Percentiles rank a stretch among this genome's conserved stretches.
Evolutionary conservation across 2,888 invertebrate genomes (phyloP).

Genomic region (Cryptocephalus moraei): DNA sequence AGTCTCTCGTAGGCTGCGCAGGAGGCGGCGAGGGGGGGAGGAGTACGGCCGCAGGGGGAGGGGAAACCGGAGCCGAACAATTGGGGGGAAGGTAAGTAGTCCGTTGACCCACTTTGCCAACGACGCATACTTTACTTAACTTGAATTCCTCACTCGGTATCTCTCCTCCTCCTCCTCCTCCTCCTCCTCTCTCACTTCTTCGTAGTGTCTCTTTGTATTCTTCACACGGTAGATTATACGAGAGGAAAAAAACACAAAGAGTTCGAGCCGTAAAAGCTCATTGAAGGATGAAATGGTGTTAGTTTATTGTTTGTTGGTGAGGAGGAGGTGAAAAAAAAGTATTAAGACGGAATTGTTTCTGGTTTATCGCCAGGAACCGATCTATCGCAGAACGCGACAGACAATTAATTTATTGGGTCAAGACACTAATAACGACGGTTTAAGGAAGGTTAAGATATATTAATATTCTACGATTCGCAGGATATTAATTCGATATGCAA

Average conservation of each 20-base stretch:
- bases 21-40: constrained; percentile 21
- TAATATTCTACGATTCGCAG: no score
- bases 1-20: constrained; percentile 24
- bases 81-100: constrained; percentile 26
- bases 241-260: constrained; percentile 1
- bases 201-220: constrained; percentile 11
- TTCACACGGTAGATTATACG: not conserved
- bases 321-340: no score
- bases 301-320: no score
- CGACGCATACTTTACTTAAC: constrained; percentile 25
- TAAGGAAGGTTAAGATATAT: no score
- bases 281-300: not conserved
- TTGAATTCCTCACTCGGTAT: constrained; percentile 3
- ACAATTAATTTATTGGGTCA: no score
- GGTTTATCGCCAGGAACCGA: no score
- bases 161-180: not conserved
- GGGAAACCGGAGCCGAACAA: not conserved
- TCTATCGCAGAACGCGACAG: no score
- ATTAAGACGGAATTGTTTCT: no score
- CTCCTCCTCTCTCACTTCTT: constrained; percentile 4
- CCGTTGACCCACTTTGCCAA: constrained; percentile 34
- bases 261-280: constrained; percentile 2
- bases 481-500: no score
- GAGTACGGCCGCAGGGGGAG: constrained; percentile 20
- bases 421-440: no score